Conservation (phyloP, 1,140 invertebrate genomes). For the Potamilus streckersoni region DNA sequence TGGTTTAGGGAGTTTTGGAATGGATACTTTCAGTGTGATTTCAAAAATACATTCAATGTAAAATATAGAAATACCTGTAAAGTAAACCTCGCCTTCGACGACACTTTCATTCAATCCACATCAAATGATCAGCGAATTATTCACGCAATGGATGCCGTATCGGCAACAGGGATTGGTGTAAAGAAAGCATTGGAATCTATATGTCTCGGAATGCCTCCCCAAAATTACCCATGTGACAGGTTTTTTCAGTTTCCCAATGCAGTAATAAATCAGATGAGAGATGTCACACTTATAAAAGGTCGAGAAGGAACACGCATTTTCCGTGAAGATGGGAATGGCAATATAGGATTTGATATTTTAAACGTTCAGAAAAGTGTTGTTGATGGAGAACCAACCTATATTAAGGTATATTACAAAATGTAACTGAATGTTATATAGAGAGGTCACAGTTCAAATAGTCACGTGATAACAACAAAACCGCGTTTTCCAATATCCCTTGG, state of each 20-base stretch:
- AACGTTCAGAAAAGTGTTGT: slow-evolving; percentile 39
- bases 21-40: slow-evolving; percentile 50
- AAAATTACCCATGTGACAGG: slow-evolving; percentile 25
- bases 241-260: slow-evolving; percentile 17
- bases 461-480: no score
- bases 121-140: slow-evolving; percentile 46
- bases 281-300: slow-evolving; percentile 7
- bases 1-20: slow-evolving; percentile 58
- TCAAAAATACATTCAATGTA: slow-evolving; percentile 46
- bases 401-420: slow-evolving; percentile 4
- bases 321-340: slow-evolving; percentile 53
- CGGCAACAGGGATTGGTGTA: slow-evolving; percentile 43
- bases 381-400: slow-evolving; percentile 12
- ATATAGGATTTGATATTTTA: slow-evolving; percentile 51
- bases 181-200: slow-evolving; percentile 25
- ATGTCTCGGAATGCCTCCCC: slow-evolving; percentile 14
- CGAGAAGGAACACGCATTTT: slow-evolving; percentile 36
- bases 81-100: slow-evolving; percentile 18
- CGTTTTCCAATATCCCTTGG: no score
- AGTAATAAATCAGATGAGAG: slow-evolving; percentile 19
- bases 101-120: slow-evolving; percentile 25
- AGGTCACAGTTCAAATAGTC: no score
- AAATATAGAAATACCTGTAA: slow-evolving; percentile 30
- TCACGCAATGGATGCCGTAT: slow-evolving; percentile 50
- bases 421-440: not conserved